Evolutionary conservation across 1,140 invertebrate genomes (phyloP).

Genomic region (Pollicipes pollicipes): DNA sequence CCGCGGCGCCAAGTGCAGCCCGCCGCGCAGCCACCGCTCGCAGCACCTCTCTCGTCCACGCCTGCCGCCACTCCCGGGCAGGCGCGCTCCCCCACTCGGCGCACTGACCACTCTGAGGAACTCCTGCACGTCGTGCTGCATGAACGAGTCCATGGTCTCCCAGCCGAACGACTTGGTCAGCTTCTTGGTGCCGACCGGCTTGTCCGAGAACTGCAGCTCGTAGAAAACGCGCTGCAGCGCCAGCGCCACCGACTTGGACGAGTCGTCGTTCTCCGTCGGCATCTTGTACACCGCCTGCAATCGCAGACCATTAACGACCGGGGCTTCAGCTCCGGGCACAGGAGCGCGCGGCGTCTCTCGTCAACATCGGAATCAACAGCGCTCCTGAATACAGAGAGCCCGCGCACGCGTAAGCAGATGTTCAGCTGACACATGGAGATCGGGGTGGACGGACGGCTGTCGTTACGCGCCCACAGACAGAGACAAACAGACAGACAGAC

Average conservation of each 20-base stretch:
- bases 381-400: neutral
- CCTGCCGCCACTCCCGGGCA: no score
- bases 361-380: no score
- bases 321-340: no score
- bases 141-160: slow-evolving; percentile 99
- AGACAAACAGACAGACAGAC: no score
- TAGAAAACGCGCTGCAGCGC: slow-evolving; percentile 96
- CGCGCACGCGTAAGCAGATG: neutral
- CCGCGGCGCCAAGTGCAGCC: no score
- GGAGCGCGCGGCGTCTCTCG: no score
- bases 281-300: slow-evolving; percentile 93
- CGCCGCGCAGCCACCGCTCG: no score
- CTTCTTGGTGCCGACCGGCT: slow-evolving; percentile 98
- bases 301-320: slow-evolving; percentile 2
- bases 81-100: no score
- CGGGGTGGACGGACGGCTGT: no score
- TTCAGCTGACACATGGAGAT: no score
- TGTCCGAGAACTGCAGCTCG: slow-evolving; percentile 93
- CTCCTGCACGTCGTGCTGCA: slow-evolving; percentile 86
- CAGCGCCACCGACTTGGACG: slow-evolving; percentile 84
- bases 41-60: no score
- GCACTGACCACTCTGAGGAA: neutral
- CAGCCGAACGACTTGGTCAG: slow-evolving; percentile 98
- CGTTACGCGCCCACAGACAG: no score
- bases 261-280: slow-evolving; percentile 97